Percentiles rank a stretch among this genome's conserved stretches.
These are phyloP conservation scores for Cyrtonyx montezumae DNA, from an alignment of 2,113 vertebrate species.

Conservation along the genomic window DNA sequence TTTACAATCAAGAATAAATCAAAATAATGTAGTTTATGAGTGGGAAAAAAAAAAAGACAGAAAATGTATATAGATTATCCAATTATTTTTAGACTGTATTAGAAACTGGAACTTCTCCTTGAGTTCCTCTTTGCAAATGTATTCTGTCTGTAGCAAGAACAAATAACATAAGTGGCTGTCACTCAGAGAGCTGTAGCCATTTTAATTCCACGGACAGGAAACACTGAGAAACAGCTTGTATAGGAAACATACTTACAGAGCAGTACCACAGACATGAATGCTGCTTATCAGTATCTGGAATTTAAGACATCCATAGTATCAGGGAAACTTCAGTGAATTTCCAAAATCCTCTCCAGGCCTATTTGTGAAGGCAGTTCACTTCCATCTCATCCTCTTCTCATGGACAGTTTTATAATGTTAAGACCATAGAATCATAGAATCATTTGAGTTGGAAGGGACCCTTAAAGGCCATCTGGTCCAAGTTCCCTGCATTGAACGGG, in stretches of 20 bases:
- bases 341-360: not conserved
- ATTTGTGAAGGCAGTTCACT: not conserved
- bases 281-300: not conserved
- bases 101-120: not conserved
- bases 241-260: not conserved
- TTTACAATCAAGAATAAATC: not conserved
- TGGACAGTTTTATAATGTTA: not conserved
- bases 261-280: not conserved
- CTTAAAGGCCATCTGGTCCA: too few relatives aligned
- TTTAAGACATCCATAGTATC: not conserved
- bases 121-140: fast-evolving
- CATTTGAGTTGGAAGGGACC: too few relatives aligned
- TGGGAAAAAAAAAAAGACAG: not conserved
- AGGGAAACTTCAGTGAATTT: not conserved
- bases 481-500: too few relatives aligned
- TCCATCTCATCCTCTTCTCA: not conserved
- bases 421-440: not conserved
- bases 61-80: not conserved
- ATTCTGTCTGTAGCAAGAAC: not conserved
- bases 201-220: not conserved
- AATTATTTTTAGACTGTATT: not conserved
- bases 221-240: not conserved
- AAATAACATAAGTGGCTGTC: not conserved
- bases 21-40: not conserved
- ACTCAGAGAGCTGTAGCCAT: not conserved